Percentiles rank a stretch among this genome's conserved stretches.
Evolutionary conservation across 2,113 vertebrate species (phyloP).

Genomic region (Notiomystis cincta): DNA sequence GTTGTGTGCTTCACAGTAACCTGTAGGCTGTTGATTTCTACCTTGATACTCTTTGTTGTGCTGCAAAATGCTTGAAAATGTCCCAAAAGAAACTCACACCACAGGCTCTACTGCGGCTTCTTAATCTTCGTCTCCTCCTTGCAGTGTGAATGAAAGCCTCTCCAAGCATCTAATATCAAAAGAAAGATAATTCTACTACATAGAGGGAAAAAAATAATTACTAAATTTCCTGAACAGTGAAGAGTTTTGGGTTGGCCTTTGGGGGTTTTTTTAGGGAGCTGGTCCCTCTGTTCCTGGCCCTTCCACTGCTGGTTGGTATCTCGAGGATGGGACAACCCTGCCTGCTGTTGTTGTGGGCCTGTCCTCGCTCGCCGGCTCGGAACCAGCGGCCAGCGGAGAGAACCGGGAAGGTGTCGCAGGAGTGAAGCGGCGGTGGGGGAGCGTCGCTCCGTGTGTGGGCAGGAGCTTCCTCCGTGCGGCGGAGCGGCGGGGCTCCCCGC

Average conservation of each 20-base stretch:
- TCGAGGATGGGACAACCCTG: neutral
- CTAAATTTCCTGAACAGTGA: conserved; percentile 60
- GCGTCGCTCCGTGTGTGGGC: neutral
- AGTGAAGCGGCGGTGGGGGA: neutral
- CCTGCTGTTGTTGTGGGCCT: neutral
- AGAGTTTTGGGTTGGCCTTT: neutral
- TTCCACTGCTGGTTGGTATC: neutral
- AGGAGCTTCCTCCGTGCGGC: neutral
- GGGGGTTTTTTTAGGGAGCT: neutral
- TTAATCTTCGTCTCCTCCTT: conserved; percentile 28
- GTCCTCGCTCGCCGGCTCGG: too few relatives aligned
- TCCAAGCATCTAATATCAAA: conserved; percentile 58
- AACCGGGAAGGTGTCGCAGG: neutral
- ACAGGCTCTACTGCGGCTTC: neutral
- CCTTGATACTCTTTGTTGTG: neutral
- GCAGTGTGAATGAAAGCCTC: neutral
- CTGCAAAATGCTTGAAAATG: neutral
- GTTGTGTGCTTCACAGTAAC: neutral
- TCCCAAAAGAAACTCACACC: neutral
- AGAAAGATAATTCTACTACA: conserved; percentile 27
- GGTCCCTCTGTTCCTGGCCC: neutral
- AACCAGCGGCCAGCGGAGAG: neutral
- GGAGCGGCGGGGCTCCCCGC: too few relatives aligned
- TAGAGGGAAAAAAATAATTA: conserved; percentile 14
- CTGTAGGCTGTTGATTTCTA: neutral